A percentile compares a stretch with the other conserved stretches of the same genome.
phyloP scores from a whole-genome alignment of 2,888 invertebrate genomes.

The Noctua comes region DNA sequence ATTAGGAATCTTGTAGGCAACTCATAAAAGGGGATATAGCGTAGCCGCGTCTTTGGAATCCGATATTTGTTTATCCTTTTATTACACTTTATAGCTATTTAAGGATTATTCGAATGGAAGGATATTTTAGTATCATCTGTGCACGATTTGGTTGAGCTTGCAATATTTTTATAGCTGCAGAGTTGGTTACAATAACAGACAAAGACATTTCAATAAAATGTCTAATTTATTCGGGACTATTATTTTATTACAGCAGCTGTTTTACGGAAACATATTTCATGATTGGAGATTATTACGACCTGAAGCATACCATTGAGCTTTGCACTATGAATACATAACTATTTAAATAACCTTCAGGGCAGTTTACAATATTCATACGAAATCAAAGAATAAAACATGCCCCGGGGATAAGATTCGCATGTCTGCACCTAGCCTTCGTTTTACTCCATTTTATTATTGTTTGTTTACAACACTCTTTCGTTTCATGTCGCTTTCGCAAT shows the following conservation, averaged over 20 bases:
- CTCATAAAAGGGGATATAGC: conserved; percentile 65
- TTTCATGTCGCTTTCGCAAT: conserved; percentile 55
- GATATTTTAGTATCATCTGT: conserved; percentile 50
- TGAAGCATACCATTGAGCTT: background rate
- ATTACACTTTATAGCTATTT: conserved; percentile 56
- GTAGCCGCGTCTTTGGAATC: conserved; percentile 42
- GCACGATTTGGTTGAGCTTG: conserved; percentile 40
- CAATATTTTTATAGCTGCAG: conserved; percentile 51
- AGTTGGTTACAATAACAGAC: conserved; percentile 33
- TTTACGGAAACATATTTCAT: conserved; percentile 25
- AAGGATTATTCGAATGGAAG: conserved; percentile 52
- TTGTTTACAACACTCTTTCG: conserved; percentile 30
- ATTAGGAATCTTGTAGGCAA: conserved; percentile 56
- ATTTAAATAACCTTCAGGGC: background rate
- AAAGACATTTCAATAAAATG: conserved; percentile 35
- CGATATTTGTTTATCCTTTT: conserved; percentile 62
- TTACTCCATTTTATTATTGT: conserved; percentile 27
- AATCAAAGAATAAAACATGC: background rate
- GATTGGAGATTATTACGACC: background rate
- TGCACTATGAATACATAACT: background rate
- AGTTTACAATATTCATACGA: background rate
- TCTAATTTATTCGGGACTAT: conserved; percentile 25
- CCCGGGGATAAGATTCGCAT: background rate
- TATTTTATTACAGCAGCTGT: conserved; percentile 25
- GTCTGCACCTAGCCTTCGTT: conserved; percentile 26